Conservation (phyloP, 1,140 invertebrate genomes). For the Heliothis virescens region DNA sequence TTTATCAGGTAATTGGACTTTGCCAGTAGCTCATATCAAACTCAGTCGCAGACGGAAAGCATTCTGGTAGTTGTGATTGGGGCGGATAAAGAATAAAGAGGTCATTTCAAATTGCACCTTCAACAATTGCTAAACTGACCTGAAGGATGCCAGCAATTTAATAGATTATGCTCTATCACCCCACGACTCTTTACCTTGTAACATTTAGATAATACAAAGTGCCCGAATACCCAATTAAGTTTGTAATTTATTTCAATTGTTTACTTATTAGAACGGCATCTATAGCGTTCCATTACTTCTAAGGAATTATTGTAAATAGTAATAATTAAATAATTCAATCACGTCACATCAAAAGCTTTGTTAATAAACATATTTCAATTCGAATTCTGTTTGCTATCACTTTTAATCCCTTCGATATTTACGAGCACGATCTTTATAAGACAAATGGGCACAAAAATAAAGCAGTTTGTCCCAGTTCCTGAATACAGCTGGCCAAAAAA, state of each 20-base stretch:
- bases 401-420: conserved; percentile 33
- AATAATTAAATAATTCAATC: background rate
- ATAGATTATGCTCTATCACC: background rate
- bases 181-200: conserved; percentile 15
- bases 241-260: too few species aligned
- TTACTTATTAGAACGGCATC: too few species aligned
- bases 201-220: background rate
- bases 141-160: conserved; percentile 23
- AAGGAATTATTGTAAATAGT: too few species aligned
- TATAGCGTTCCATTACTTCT: too few species aligned
- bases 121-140: conserved; percentile 14
- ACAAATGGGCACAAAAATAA: conserved; percentile 35
- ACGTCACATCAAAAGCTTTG: conserved; percentile 5
- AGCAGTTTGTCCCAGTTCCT: conserved; percentile 47
- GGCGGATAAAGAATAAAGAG: background rate
- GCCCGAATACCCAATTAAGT: background rate
- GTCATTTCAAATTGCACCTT: conserved; percentile 17
- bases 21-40: background rate
- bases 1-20: background rate
- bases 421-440: conserved; percentile 23
- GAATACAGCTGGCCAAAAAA: conserved; percentile 29
- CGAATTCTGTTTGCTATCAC: conserved; percentile 22
- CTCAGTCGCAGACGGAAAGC: too few species aligned
- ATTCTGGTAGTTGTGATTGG: background rate
- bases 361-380: conserved; percentile 1